Evolutionary conservation across 1,140 invertebrate species (phyloP).

Genomic region (Drosophila busckii): DNA sequence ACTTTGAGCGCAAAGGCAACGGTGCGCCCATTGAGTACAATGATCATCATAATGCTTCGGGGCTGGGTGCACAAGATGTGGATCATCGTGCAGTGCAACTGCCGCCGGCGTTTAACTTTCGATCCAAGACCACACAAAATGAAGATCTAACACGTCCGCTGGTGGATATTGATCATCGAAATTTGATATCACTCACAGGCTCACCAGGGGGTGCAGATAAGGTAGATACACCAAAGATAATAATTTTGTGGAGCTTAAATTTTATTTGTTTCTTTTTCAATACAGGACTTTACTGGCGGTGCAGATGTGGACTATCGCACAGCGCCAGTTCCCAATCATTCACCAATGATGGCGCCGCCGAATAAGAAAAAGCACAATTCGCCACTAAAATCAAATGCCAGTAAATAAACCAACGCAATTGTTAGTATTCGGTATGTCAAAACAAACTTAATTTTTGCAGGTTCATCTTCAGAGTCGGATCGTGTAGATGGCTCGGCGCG

Average conservation of each 20-base stretch:
- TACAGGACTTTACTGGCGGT: slow-evolving; percentile 48
- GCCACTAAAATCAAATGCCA: slow-evolving; percentile 79
- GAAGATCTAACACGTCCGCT: slow-evolving; percentile 76
- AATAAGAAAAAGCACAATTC: slow-evolving; percentile 46
- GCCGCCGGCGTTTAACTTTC: slow-evolving; percentile 58
- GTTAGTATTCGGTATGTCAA: background rate
- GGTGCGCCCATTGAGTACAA: slow-evolving; percentile 81
- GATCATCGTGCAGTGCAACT: slow-evolving; percentile 80
- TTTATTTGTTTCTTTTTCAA: background rate
- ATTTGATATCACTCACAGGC: slow-evolving; percentile 90
- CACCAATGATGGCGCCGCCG: slow-evolving; percentile 59
- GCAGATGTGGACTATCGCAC: slow-evolving; percentile 67
- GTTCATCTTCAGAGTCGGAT: slow-evolving; percentile 66
- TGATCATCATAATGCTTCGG: slow-evolving; percentile 48
- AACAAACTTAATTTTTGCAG: slow-evolving; percentile 13
- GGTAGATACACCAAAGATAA: no score
- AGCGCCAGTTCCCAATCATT: slow-evolving; percentile 16
- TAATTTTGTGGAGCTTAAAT: no score
- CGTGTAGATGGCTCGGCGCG: slow-evolving; percentile 63
- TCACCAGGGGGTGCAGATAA: slow-evolving; percentile 81
- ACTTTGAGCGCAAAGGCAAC: slow-evolving; percentile 82
- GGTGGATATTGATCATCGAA: slow-evolving; percentile 88
- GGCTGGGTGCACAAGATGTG: slow-evolving; percentile 81
- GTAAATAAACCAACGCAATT: slow-evolving; percentile 39
- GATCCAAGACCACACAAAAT: slow-evolving; percentile 55